Conservation (phyloP, 35 echinoderm and acorn worm species). For the Apostichopus californicus region DNA sequence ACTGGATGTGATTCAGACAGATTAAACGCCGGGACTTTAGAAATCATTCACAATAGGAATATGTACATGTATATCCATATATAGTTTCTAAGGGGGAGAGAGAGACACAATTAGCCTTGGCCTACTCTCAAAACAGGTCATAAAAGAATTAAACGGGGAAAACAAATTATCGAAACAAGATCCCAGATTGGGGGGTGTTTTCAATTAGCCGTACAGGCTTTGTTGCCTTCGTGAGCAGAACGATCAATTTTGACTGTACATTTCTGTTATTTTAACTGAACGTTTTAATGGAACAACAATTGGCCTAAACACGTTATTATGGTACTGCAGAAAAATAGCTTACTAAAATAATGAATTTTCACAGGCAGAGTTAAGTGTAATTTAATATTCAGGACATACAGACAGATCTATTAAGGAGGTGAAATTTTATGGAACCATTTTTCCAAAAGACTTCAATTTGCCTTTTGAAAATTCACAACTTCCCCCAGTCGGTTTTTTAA, state of each 20-base stretch:
- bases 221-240: neutral
- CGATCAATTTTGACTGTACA: neutral
- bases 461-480: too few relatives aligned
- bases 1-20: slow-evolving; percentile 46
- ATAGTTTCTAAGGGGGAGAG: neutral
- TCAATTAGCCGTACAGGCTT: neutral
- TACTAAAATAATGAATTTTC: neutral
- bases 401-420: too few relatives aligned
- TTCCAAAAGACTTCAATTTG: too few relatives aligned
- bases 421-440: too few relatives aligned
- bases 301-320: neutral
- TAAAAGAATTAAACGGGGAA: neutral
- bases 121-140: slow-evolving; percentile 43
- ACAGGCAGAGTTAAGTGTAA: too few relatives aligned
- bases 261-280: neutral
- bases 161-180: slow-evolving; percentile 1
- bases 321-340: neutral
- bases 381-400: too few relatives aligned
- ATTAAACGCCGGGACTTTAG: slow-evolving; percentile 15
- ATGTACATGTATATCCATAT: neutral
- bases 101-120: slow-evolving; percentile 40
- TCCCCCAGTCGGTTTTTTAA: too few relatives aligned
- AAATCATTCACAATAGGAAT: slow-evolving; percentile 5
- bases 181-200: neutral
- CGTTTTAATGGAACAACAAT: neutral